Evolutionary conservation across 1,140 invertebrate species (phyloP), one percentile per base, ranked within the genome.

Genomic region (Trachymyrmex septentrionalis): DNA sequence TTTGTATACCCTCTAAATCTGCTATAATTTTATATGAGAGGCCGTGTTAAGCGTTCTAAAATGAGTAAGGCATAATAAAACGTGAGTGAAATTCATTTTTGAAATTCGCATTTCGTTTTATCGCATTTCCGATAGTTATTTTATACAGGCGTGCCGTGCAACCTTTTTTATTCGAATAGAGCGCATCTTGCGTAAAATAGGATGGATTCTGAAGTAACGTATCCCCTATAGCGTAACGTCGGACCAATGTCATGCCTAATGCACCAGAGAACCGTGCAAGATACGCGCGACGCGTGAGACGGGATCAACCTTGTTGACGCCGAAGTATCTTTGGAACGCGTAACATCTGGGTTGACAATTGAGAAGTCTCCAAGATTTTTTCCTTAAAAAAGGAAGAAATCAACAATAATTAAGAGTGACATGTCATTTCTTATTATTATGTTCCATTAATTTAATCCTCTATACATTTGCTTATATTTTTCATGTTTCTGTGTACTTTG

Each of bases 231-330:
- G 30, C 38, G 55, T 44, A 63, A 73, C 69, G 30, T 84, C 72
- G 69, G 24, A 34, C 55, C 55, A 27, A 73, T 82, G 69, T 84
- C 80, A 84, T 75, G 38, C 21, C 38, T 61, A 63, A 75, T 21
- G 38, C 55, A 73, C 57, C 80, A 14, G 27, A 84, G 69, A 61
- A 84, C 24, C 67, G 57, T 84, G 69, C 34, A 84, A 44, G 24
- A 44, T 84, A 73, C 24, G 55, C 67, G 55, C 80, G 69, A 84
- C 69, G 55, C 69, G 71, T 61, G 55, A 84, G 38, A 84, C 69
- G 50, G 27, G 66, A 84, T 75, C 67, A 61, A 61, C 9, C 55
- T 69, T 48, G 55, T 38, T 84, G 64, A 71, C 24, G 59, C 19
- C 27, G 14, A 30, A 53, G 24, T 48, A 27, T 78, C 59, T 66